These are phyloP conservation scores for Trissolcus brochymenae DNA, from an alignment of 2,888 invertebrate genomes.

Conservation along the genomic window DNA sequence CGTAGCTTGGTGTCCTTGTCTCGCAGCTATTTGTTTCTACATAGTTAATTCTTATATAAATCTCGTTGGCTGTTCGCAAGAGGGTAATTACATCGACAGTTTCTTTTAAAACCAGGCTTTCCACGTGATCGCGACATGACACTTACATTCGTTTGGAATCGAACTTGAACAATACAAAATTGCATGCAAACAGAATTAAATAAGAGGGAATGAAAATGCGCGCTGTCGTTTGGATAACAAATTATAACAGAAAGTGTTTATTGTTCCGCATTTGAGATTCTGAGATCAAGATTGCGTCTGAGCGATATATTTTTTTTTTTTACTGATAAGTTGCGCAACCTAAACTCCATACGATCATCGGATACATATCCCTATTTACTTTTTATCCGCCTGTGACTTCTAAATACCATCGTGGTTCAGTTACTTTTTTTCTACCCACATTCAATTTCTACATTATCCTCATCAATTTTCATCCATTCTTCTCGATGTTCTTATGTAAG, in stretches of 20 bases:
- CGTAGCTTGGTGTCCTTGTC: conserved; percentile 46
- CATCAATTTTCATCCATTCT: conserved; percentile 51
- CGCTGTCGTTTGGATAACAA: conserved; percentile 18
- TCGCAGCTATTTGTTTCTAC: conserved; percentile 48
- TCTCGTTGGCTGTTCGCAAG: conserved; percentile 27
- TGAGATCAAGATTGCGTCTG: conserved; percentile 26
- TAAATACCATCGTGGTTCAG: conserved; percentile 39
- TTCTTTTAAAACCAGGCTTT: conserved; percentile 37
- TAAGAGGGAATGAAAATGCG: conserved; percentile 1
- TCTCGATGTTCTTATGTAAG: conserved; percentile 35
- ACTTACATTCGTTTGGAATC: conserved; percentile 52
- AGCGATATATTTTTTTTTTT: conserved; percentile 21
- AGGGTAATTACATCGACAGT: conserved; percentile 46
- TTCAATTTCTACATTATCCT: conserved; percentile 47
- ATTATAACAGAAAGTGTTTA: conserved; percentile 25
- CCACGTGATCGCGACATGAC: conserved; percentile 41
- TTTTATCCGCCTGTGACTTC: no score
- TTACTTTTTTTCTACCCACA: conserved; percentile 43
- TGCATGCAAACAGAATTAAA: not conserved
- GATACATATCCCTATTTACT: conserved; percentile 2
- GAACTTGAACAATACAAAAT: conserved; percentile 41
- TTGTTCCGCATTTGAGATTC: conserved; percentile 31
- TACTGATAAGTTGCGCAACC: conserved; percentile 24
- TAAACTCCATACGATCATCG: conserved; percentile 21
- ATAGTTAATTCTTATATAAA: conserved; percentile 54